Evolutionary conservation across 1,140 invertebrate genomes (phyloP).

Genomic region (Brachionus rubens): DNA sequence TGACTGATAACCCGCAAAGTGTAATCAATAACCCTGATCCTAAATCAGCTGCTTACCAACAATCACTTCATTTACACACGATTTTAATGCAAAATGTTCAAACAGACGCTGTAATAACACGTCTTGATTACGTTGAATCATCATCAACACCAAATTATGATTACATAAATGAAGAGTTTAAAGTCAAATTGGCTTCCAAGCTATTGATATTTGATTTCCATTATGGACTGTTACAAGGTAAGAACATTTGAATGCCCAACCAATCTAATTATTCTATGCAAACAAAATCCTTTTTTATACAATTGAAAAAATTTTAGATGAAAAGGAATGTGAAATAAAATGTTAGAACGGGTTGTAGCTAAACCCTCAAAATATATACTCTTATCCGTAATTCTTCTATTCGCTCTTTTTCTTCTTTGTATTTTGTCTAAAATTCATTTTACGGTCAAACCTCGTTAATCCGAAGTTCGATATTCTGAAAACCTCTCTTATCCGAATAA

Average conservation of each 20-base stretch:
- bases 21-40: conserved; percentile 19
- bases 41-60: conserved; percentile 9
- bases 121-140: conserved; percentile 7
- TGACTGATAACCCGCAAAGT: conserved; percentile 7
- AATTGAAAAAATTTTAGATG: too few relatives aligned
- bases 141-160: conserved; percentile 25
- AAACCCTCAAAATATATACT: too few relatives aligned
- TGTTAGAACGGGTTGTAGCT: too few relatives aligned
- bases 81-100: conserved; percentile 25
- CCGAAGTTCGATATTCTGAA: too few relatives aligned
- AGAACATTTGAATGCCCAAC: too few relatives aligned
- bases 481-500: too few relatives aligned
- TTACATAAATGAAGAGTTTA: conserved; percentile 24
- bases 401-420: too few relatives aligned
- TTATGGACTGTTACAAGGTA: conserved; percentile 19
- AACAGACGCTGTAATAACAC: neutral
- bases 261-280: too few relatives aligned
- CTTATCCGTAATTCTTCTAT: too few relatives aligned
- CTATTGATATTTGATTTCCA: conserved; percentile 30
- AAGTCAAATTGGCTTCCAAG: conserved; percentile 2
- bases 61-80: neutral
- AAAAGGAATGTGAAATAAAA: too few relatives aligned
- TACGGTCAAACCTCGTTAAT: too few relatives aligned
- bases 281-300: neutral
- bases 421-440: too few relatives aligned